phyloP scores from a whole-genome alignment of 2,888 invertebrate species.

The Caenorhabditis sinica region DNA sequence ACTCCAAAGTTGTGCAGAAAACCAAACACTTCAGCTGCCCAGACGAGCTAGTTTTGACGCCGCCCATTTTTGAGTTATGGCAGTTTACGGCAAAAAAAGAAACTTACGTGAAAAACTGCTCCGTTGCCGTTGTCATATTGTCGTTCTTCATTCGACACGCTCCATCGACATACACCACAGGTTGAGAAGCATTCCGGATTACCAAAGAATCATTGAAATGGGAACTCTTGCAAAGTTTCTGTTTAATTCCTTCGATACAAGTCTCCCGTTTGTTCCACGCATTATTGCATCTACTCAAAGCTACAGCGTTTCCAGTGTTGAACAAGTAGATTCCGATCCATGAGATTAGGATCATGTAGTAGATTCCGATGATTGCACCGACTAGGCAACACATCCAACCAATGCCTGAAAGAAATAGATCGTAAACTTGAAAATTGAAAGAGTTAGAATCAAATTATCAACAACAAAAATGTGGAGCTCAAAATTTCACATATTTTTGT shows the following conservation, averaged over 20 bases:
- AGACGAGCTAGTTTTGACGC: too few relatives aligned
- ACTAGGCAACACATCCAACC: slow-evolving; percentile 95
- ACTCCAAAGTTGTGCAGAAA: too few relatives aligned
- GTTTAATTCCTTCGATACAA: slow-evolving; percentile 19
- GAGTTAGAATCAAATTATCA: not conserved
- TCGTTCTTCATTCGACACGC: slow-evolving; percentile 4
- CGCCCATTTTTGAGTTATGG: not conserved
- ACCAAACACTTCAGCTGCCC: too few relatives aligned
- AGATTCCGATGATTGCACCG: slow-evolving; percentile 87
- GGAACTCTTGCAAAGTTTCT: slow-evolving; percentile 4
- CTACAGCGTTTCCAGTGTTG: slow-evolving; percentile 22
- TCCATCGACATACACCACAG: slow-evolving; percentile 23
- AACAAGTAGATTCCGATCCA: slow-evolving; percentile 76
- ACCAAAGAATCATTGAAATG: not conserved
- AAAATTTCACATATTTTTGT: not conserved
- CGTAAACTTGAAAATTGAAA: not conserved
- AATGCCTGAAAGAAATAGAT: slow-evolving; percentile 86
- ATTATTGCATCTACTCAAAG: slow-evolving; percentile 56
- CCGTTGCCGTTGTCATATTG: not conserved
- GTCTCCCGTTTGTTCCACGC: slow-evolving; percentile 51
- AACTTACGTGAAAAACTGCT: slow-evolving; percentile 41
- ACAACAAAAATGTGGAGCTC: not conserved
- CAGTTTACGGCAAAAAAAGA: not conserved
- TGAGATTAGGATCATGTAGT: slow-evolving; percentile 80
- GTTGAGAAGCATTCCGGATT: not conserved